Evolutionary conservation across 2,797 vertebrate species (phyloP), one percentile per base, ranked within the genome.

Genomic region (Periparus ater): DNA sequence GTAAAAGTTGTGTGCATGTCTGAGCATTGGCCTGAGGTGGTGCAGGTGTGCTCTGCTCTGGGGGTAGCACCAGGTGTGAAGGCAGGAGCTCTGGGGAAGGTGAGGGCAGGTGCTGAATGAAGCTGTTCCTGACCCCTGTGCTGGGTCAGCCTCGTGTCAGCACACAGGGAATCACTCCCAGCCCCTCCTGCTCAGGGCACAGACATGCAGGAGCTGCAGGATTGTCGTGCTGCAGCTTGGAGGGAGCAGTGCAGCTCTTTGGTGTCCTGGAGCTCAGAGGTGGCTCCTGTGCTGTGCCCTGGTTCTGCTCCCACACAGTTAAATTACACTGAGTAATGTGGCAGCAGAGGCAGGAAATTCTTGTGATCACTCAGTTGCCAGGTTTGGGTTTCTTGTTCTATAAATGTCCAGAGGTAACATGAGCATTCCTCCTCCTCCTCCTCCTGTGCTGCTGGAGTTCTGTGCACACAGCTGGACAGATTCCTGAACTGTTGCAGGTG

Each of bases 241-340:
- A 21, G 30, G 63, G 84, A 40, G 9, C 75, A 70, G 58, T 21
- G 83, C 79, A 86, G 79, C 92, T 88, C 83, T 22, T 19, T 9
- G 38, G n/a, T 29, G 15, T 30, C 44, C 2, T 50, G 90, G 48
- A 26, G 81, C 85, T 81, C 63, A 13, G 63, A 60, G 81, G 4
- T 57, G 61, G 9, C 57, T 57, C 63, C 58, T 61, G 17, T 20
- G 3, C 62, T 63, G 40, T 30, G n/a, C 60, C 17, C 0, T 50
- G 4, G 9, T 30, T 38, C 61, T 92, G 2, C 45, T 34, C 48
- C 76, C 57, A 7, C 10, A 3, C 42, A 2, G 30, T 38, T 7
- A 15, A 42, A 8, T 48, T 4, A 2, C n/a, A 3, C 32, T 38
- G 3, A 25, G 76, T 2, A 4, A n/a, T 4, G 6, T 14, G 73